Evolutionary conservation across 1,140 invertebrate species (phyloP).

Genomic region (Drosophila parvula): DNA sequence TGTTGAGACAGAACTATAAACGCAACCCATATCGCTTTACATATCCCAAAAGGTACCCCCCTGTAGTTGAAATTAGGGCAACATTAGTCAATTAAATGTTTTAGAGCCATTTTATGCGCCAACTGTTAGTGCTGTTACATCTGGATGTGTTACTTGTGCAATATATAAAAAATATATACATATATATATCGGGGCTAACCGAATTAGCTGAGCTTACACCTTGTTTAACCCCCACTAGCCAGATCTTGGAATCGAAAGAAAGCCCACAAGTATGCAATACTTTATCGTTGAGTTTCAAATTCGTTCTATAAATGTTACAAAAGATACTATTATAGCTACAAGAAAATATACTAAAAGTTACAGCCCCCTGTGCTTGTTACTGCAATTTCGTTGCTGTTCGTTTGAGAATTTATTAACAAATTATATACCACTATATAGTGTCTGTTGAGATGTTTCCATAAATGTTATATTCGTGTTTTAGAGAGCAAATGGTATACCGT

Average conservation of each 20-base stretch:
- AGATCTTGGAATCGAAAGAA: constrained; percentile 13
- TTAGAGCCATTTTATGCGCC: constrained; percentile 78
- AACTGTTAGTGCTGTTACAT: constrained; percentile 73
- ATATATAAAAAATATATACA: constrained; percentile 21
- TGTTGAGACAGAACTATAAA: constrained; percentile 40
- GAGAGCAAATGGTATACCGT: constrained; percentile 57
- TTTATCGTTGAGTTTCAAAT: constrained; percentile 56
- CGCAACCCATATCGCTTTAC: constrained; percentile 48
- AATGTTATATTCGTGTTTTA: constrained; percentile 46
- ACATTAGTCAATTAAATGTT: constrained; percentile 79
- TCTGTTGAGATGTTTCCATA: constrained; percentile 41
- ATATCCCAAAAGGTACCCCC: constrained; percentile 24
- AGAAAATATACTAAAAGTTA: constrained; percentile 15
- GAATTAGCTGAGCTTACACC: constrained; percentile 40
- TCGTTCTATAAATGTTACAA: constrained; percentile 29
- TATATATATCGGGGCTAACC: constrained; percentile 23
- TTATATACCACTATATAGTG: constrained; percentile 21
- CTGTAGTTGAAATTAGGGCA: constrained; percentile 51
- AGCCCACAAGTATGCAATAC: constrained; percentile 74
- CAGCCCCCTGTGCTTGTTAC: constrained; percentile 49
- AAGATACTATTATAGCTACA: constrained; percentile 45
- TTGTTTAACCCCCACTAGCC: constrained; percentile 21
- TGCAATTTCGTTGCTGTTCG: constrained; percentile 61
- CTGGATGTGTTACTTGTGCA: constrained; percentile 62
- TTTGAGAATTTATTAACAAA: constrained; percentile 34